Conservation (phyloP, 2,113 vertebrate species). For the Hippocampus zosterae region DNA sequence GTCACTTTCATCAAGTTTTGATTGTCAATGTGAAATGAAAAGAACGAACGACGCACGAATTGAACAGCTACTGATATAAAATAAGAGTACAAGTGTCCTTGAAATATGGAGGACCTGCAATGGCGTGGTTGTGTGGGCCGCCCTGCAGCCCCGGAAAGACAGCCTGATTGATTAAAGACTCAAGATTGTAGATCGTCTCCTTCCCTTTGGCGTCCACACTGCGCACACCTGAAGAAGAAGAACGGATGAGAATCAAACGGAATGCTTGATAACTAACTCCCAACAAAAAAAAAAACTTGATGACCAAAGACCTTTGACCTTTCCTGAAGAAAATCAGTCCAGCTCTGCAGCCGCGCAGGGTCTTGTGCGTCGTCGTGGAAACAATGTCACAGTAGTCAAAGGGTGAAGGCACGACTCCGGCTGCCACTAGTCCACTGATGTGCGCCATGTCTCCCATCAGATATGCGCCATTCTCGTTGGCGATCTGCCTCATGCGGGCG, state of each 20-base stretch:
- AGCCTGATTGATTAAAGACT: slow-evolving; percentile 89
- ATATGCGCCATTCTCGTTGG: slow-evolving; percentile 79
- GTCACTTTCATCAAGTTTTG: too few relatives aligned
- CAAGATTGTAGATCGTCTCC: slow-evolving; percentile 84
- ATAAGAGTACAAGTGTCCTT: too few relatives aligned
- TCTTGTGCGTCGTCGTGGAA: slow-evolving; percentile 95
- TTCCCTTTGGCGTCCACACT: slow-evolving; percentile 88
- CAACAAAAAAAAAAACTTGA: background rate
- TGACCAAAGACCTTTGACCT: slow-evolving; percentile 67
- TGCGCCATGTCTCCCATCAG: slow-evolving; percentile 97
- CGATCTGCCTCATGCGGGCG: slow-evolving; percentile 80
- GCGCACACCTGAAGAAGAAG: slow-evolving; percentile 73
- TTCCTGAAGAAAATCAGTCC: slow-evolving; percentile 94
- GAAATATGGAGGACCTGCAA: slow-evolving; percentile 77
- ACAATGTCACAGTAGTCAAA: slow-evolving; percentile 89
- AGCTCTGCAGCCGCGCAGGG: slow-evolving; percentile 86
- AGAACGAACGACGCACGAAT: too few relatives aligned
- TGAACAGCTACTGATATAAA: too few relatives aligned
- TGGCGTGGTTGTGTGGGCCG: slow-evolving; percentile 95
- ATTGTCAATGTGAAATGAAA: too few relatives aligned
- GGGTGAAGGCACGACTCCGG: slow-evolving; percentile 85
- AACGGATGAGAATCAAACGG: fast-evolving
- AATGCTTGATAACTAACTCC: too few relatives aligned
- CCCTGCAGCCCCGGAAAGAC: slow-evolving; percentile 96
- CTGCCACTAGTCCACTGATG: slow-evolving; percentile 90